Conservation (phyloP, 1,140 invertebrate genomes). For the Brachionus asplanchnoidis region DNA sequence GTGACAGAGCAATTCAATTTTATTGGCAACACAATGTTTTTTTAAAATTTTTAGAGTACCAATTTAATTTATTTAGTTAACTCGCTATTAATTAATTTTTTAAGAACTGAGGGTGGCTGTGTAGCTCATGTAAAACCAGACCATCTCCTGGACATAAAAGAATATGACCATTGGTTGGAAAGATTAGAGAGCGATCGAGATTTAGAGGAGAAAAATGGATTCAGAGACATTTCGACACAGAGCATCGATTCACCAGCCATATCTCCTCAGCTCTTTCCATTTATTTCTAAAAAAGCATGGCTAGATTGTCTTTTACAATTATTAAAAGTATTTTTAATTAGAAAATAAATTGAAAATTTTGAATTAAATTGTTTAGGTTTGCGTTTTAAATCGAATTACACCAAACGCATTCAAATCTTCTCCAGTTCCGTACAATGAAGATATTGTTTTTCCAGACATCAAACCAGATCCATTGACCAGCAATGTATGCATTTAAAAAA, state of each 20-base stretch:
- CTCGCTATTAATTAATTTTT: background rate
- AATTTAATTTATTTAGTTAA: background rate
- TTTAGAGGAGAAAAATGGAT: slow-evolving; percentile 3
- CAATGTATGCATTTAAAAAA: slow-evolving; percentile 45
- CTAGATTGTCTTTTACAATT: slow-evolving; percentile 55
- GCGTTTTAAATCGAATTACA: slow-evolving; percentile 53
- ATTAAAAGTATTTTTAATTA: slow-evolving; percentile 49
- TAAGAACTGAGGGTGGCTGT: slow-evolving; percentile 54
- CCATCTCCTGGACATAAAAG: slow-evolving; percentile 53
- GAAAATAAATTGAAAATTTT: background rate
- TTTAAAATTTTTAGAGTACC: slow-evolving; percentile 55
- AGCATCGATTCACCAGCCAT: slow-evolving; percentile 43
- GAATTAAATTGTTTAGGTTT: slow-evolving; percentile 45
- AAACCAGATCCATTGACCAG: slow-evolving; percentile 53
- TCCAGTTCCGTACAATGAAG: slow-evolving; percentile 47
- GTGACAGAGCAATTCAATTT: slow-evolving; percentile 54
- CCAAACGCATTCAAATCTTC: slow-evolving; percentile 50
- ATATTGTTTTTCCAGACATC: slow-evolving; percentile 47
- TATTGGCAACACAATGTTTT: slow-evolving; percentile 56
- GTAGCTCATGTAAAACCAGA: slow-evolving; percentile 54
- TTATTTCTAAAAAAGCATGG: slow-evolving; percentile 55
- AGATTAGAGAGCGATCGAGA: slow-evolving; percentile 47
- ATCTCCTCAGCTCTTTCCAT: slow-evolving; percentile 54
- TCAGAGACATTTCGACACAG: background rate
- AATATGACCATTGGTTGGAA: slow-evolving; percentile 53